Conservation (phyloP, 2,888 invertebrate genomes). For the Barypeithes pellucidus region DNA sequence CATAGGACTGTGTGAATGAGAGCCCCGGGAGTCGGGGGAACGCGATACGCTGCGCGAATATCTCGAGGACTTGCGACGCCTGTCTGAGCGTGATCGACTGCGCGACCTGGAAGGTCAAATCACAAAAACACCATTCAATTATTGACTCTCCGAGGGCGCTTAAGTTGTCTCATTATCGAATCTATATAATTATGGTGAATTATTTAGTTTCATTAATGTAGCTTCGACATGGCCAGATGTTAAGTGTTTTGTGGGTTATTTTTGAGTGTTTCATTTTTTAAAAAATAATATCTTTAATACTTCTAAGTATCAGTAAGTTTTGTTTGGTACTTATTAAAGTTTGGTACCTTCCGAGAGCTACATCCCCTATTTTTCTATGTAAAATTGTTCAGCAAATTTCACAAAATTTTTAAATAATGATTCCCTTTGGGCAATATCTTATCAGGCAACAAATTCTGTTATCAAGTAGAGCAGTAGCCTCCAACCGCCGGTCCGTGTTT, state of each 20-base stretch:
- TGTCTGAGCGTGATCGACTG: slow-evolving; percentile 77
- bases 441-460: no score
- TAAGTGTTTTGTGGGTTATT: slow-evolving; percentile 9
- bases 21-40: slow-evolving; percentile 73
- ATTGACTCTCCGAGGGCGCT: slow-evolving; percentile 43
- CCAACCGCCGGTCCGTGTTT: no score
- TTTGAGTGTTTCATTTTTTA: slow-evolving; percentile 15
- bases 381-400: no score
- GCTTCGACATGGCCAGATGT: not conserved
- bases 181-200: slow-evolving; percentile 30
- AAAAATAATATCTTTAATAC: not conserved
- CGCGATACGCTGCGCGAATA: slow-evolving; percentile 78
- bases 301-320: not conserved
- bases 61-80: slow-evolving; percentile 72
- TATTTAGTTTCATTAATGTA: not conserved
- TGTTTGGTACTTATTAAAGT: not conserved
- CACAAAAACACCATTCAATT: slow-evolving; percentile 45
- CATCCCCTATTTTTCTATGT: no score
- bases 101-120: slow-evolving; percentile 70
- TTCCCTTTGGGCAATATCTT: no score
- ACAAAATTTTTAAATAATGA: no score
- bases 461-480: no score
- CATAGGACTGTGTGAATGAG: slow-evolving; percentile 86
- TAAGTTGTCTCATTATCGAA: slow-evolving; percentile 33
- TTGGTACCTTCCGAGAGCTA: no score